Evolutionary conservation across 2,797 vertebrate species (phyloP).

Genomic region (Acanthiza pusilla): DNA sequence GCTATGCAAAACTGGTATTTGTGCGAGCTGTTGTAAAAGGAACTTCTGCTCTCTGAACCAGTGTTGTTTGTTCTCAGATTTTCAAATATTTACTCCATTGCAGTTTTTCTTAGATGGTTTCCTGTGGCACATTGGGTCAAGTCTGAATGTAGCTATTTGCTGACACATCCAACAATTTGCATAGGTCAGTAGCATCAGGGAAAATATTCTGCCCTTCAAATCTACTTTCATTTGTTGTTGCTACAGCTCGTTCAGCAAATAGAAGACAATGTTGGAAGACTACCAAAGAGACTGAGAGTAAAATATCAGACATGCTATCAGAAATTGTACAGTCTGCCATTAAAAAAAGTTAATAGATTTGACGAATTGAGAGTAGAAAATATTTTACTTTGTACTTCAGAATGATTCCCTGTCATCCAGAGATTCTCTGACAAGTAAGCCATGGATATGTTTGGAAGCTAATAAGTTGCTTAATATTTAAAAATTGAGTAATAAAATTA

Average conservation of each 20-base stretch:
- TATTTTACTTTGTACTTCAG: background rate
- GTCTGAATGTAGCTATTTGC: background rate
- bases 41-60: background rate
- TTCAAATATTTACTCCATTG: background rate
- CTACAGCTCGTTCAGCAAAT: background rate
- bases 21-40: background rate
- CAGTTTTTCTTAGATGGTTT: background rate
- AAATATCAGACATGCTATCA: background rate
- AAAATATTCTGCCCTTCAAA: constrained; percentile 18
- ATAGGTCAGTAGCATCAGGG: background rate
- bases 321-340: background rate
- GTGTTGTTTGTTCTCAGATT: background rate
- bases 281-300: background rate
- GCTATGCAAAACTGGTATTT: background rate
- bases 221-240: background rate
- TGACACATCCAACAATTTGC: background rate
- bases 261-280: background rate
- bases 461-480: background rate
- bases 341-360: background rate
- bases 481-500: background rate
- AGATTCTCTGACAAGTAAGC: background rate
- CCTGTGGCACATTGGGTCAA: background rate
- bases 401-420: background rate
- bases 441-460: background rate
- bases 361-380: background rate